Conservation (phyloP, 2,888 invertebrate species). For the Caenorhabditis uteleia region DNA sequence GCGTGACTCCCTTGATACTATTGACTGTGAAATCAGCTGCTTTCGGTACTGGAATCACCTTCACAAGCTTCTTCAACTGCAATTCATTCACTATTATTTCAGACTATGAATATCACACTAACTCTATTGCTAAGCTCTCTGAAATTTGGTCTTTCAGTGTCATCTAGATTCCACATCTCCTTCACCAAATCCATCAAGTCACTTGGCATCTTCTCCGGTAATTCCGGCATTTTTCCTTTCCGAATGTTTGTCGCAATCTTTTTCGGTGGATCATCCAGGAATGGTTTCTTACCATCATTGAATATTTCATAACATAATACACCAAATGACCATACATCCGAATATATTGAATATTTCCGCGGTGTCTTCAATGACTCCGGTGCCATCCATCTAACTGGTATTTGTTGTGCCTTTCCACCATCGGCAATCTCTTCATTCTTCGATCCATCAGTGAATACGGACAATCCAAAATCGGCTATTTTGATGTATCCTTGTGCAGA, state of each 20-base stretch:
- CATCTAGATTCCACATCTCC: neutral
- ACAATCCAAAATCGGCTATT: conserved; percentile 52
- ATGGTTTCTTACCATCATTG: conserved; percentile 8
- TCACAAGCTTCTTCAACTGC: too few relatives aligned
- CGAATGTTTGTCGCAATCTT: conserved; percentile 7
- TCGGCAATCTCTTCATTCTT: conserved; percentile 3
- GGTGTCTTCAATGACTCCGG: conserved; percentile 48
- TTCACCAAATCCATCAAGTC: neutral
- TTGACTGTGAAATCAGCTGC: too few relatives aligned
- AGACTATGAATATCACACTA: too few relatives aligned
- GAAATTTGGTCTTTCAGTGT: too few relatives aligned
- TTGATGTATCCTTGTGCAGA: conserved; percentile 36
- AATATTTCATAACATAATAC: conserved; percentile 48
- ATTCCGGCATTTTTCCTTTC: conserved; percentile 1
- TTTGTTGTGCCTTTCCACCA: conserved; percentile 8
- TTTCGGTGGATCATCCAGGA: conserved; percentile 1
- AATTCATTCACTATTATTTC: too few relatives aligned
- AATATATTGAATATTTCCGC: conserved; percentile 29
- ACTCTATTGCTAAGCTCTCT: too few relatives aligned
- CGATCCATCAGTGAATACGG: conserved; percentile 19
- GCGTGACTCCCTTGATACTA: too few relatives aligned
- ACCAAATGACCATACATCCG: conserved; percentile 58
- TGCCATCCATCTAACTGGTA: conserved; percentile 58
- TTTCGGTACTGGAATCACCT: too few relatives aligned
- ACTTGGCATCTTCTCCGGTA: conserved; percentile 1